phyloP scores from a whole-genome alignment of 2,797 vertebrate species.

The Menidia menidia region DNA sequence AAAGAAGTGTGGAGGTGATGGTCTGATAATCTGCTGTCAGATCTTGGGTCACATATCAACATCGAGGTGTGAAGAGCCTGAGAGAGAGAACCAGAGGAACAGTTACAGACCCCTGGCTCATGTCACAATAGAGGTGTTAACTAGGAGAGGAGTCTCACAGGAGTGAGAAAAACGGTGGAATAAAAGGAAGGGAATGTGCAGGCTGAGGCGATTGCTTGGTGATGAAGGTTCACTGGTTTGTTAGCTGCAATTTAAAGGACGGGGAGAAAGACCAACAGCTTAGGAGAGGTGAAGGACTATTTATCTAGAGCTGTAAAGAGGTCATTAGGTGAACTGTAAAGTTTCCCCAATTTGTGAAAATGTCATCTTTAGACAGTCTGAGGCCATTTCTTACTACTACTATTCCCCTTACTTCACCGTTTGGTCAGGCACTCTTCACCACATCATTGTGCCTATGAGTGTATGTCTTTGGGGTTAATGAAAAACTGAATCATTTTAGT shows the following conservation, averaged over 20 bases:
- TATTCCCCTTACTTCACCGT: neutral
- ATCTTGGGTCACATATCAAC: conserved; percentile 45
- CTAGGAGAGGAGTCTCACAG: conserved; percentile 41
- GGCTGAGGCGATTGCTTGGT: conserved; percentile 44
- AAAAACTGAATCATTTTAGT: conserved; percentile 59
- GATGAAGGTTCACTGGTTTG: conserved; percentile 51
- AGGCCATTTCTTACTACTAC: neutral
- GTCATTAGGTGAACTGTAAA: conserved; percentile 26
- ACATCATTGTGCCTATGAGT: conserved; percentile 21
- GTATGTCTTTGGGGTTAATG: conserved; percentile 34
- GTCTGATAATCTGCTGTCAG: conserved; percentile 54
- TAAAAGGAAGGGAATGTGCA: conserved; percentile 58
- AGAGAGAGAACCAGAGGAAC: conserved; percentile 31
- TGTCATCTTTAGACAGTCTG: neutral
- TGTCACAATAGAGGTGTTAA: conserved; percentile 71
- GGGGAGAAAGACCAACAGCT: conserved; percentile 50
- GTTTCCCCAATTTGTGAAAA: conserved; percentile 27
- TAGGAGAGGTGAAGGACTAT: conserved; percentile 32
- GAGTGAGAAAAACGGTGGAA: conserved; percentile 62
- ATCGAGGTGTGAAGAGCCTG: conserved; percentile 72
- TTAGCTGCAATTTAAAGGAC: conserved; percentile 44
- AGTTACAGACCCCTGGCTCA: conserved; percentile 56
- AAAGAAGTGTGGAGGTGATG: conserved; percentile 2
- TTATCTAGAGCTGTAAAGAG: conserved; percentile 32
- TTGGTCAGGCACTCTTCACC: conserved; percentile 20